Percentiles rank a stretch among this genome's conserved stretches.
Conservation (phyloP, 1,140 invertebrate genomes). For the Zaprionus taronus region DNA sequence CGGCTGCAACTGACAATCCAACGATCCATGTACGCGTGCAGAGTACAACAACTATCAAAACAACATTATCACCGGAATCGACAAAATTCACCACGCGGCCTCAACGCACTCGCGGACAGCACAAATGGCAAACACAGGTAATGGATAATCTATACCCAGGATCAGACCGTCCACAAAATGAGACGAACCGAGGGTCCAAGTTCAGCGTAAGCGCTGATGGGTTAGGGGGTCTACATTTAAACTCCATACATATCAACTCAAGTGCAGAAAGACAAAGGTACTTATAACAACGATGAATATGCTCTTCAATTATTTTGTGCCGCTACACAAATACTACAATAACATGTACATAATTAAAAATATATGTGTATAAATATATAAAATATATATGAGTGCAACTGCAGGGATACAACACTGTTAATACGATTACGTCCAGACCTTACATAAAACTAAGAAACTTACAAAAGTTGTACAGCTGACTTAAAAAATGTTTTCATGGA, state of each 20-base stretch:
- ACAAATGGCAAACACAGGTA: conserved; percentile 60
- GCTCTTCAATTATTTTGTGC: conserved; percentile 59
- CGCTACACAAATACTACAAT: conserved; percentile 71
- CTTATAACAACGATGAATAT: conserved; percentile 50
- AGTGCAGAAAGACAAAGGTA: conserved; percentile 70
- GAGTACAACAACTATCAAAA: conserved; percentile 59
- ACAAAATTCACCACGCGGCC: conserved; percentile 58
- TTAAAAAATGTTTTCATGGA: conserved; percentile 58
- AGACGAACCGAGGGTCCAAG: conserved; percentile 40
- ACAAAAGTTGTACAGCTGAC: conserved; percentile 71
- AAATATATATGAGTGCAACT: conserved; percentile 8
- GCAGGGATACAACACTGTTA: conserved; percentile 39
- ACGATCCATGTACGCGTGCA: conserved; percentile 70
- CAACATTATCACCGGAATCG: conserved; percentile 57
- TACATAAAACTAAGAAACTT: conserved; percentile 51
- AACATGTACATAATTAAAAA: conserved; percentile 51
- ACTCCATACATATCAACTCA: conserved; percentile 57
- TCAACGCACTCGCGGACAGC: conserved; percentile 67
- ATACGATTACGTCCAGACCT: conserved; percentile 62
- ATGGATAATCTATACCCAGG: conserved; percentile 12
- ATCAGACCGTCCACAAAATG: conserved; percentile 41
- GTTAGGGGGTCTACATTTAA: conserved; percentile 59
- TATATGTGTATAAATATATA: conserved; percentile 20
- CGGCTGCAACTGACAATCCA: conserved; percentile 71
- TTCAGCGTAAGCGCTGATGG: conserved; percentile 23